A percentile compares a stretch with the other conserved stretches of the same genome.
phyloP scores from a whole-genome alignment of 2,888 invertebrate genomes.

The Drosophila stalkeri region DNA sequence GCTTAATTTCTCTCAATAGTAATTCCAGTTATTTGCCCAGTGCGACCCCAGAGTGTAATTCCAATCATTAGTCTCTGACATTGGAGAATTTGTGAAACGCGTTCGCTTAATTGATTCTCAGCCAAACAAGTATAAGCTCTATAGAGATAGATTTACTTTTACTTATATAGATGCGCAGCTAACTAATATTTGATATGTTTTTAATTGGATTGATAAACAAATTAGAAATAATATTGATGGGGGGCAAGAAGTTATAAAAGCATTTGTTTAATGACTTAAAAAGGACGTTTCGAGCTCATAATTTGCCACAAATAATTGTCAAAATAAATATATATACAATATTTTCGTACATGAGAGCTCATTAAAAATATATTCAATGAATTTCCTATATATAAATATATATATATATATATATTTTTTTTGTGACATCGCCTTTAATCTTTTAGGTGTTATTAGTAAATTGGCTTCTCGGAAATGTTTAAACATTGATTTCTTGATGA shows the following conservation, averaged over 20 bases:
- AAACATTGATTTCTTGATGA: constrained; percentile 27
- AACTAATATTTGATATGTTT: constrained; percentile 6
- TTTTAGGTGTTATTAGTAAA: constrained; percentile 15
- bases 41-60: background rate
- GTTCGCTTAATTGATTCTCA: constrained; percentile 21
- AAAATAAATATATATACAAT: background rate
- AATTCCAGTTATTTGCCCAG: constrained; percentile 2
- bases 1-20: constrained; percentile 1
- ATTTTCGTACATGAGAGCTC: background rate
- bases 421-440: constrained; percentile 5
- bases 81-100: constrained; percentile 6
- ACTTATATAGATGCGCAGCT: background rate
- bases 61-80: constrained; percentile 12
- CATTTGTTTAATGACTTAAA: background rate
- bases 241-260: background rate
- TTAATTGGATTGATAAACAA: constrained; percentile 6
- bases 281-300: background rate
- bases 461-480: constrained; percentile 14
- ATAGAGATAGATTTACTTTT: background rate
- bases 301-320: background rate
- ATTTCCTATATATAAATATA: constrained; percentile 1
- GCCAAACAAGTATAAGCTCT: background rate
- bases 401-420: too few relatives aligned
- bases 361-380: constrained; percentile 1
- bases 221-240: background rate